Evolutionary conservation across 2,797 vertebrate genomes (phyloP), one percentile per base, ranked within the genome.

Genomic region (Luscinia megarhynchos): DNA sequence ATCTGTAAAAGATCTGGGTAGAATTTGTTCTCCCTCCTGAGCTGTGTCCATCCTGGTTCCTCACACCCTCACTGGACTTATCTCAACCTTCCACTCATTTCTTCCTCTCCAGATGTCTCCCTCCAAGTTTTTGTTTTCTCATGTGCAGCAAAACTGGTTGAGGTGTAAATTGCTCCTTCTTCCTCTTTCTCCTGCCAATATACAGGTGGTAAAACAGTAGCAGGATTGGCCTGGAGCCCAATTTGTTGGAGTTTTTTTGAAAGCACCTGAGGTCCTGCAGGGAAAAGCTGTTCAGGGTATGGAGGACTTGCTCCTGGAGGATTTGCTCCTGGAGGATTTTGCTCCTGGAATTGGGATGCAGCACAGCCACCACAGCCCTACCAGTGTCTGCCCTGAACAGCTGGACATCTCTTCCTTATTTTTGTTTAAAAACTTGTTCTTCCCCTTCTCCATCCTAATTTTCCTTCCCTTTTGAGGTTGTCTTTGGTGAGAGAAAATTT

Each of bases 291-390:
- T 38, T 38, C 4, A 1, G 40, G 9, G 21, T 38, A 5, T 40
- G 55, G 26, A 86, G 12, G 41, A 24, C 0, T 2, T 34, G 34
- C 7, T 69, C 3, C 5, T 73, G 53, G 21, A 89, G 18, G 36
- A 22, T 0, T 2, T 61, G 38, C 45, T 45, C 43, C 10, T 51
- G 59, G 29, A 77, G 23, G 40, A 29, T 0, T 2, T 2, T 53
- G 10, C 3, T 67, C 2, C 5, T 54, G 50, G 32, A 22, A 38
- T 8, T 4, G 4, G 46, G 79, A 40, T 74, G 32, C 34, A 68
- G 30, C 58, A 70, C 0, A 2, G 26, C 27, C 57, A 76, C 14
- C 70, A 41, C 32, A 58, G 14, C 51, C 34, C 55, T 30, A 3
- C 4, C 32, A 11, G 29, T 12, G 38, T 18, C 22, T 75, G 34